phyloP scores from a whole-genome alignment of 2,113 vertebrate species.

The Neopipo cinnamomea region DNA sequence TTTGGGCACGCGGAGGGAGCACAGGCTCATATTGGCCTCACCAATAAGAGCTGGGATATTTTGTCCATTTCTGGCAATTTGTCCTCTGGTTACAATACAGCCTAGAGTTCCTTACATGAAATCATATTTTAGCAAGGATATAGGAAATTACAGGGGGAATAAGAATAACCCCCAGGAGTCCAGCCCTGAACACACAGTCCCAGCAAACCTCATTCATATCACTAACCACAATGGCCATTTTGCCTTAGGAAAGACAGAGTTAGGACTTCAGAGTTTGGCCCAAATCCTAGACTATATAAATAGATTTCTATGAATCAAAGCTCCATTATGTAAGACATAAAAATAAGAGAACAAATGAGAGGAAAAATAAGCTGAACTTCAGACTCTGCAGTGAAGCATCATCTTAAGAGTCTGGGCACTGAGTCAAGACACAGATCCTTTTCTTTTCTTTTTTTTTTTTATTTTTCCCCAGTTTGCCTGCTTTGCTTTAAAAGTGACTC shows the following conservation, averaged over 20 bases:
- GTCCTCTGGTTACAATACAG: not conserved
- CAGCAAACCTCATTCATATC: conserved; percentile 24
- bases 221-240: conserved; percentile 8
- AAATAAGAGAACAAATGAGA: conserved; percentile 64
- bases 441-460: not conserved
- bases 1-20: not conserved
- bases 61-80: not conserved
- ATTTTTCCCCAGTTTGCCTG: conserved; percentile 1
- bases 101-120: not conserved
- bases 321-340: conserved; percentile 59
- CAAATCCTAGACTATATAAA: conserved; percentile 52
- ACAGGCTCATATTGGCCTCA: not conserved
- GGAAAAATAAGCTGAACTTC: conserved; percentile 60
- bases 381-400: conserved; percentile 59
- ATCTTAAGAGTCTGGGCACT: conserved; percentile 50
- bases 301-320: conserved; percentile 66
- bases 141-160: not conserved
- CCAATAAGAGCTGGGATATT: not conserved
- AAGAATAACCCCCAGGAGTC: not conserved
- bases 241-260: conserved; percentile 36
- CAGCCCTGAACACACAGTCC: not conserved
- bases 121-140: not conserved
- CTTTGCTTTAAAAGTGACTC: conserved; percentile 59
- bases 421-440: conserved; percentile 55
- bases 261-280: conserved; percentile 41